Conservation (phyloP, 2,113 vertebrate species). For the Ascaphus truei region DNA sequence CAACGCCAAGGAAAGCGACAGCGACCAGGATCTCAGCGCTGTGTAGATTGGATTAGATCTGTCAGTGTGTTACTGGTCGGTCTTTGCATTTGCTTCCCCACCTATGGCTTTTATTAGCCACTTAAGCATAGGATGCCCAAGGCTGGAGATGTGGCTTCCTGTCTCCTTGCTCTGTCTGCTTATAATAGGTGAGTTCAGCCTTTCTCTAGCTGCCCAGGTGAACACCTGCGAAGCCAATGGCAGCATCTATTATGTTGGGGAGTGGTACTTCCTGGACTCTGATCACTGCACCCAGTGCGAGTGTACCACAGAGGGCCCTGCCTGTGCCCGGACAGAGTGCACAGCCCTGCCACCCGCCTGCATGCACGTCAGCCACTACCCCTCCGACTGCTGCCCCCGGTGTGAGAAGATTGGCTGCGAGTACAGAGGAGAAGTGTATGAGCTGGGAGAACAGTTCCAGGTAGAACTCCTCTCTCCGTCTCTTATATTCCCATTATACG, state of each 20-base stretch:
- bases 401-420: conserved; percentile 79
- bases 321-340: conserved; percentile 69
- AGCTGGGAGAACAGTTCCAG: conserved; percentile 71
- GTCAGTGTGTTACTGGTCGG: no score
- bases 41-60: no score
- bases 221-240: conserved; percentile 71
- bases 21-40: no score
- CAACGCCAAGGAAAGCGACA: no score
- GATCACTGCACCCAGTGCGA: conserved; percentile 78
- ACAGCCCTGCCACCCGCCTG: conserved; percentile 70
- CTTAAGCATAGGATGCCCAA: not conserved
- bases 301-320: conserved; percentile 66
- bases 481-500: not conserved
- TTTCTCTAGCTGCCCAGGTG: conserved; percentile 57
- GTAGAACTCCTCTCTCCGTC: conserved; percentile 40
- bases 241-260: conserved; percentile 71
- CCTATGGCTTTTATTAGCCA: not conserved
- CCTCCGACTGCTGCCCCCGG: conserved; percentile 74
- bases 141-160: not conserved
- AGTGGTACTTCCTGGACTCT: conserved; percentile 76
- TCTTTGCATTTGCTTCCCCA: not conserved
- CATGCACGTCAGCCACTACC: conserved; percentile 80
- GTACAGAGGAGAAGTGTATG: conserved; percentile 70
- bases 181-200: conserved; percentile 37
- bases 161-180: conserved; percentile 40